Evolutionary conservation across 2,797 vertebrate species (phyloP).

Genomic region (Cuniculus paca): DNA sequence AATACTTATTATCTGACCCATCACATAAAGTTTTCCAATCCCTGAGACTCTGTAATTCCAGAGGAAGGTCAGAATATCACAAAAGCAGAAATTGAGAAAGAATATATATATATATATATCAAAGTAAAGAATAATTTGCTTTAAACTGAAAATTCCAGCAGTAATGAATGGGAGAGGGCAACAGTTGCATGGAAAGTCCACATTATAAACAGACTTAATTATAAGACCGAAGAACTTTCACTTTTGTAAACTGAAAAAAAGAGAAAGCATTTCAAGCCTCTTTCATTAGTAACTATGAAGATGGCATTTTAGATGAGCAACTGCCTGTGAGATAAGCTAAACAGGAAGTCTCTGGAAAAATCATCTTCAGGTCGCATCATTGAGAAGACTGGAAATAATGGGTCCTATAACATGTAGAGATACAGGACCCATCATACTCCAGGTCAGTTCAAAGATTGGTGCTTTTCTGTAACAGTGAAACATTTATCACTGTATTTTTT

Average conservation of each 20-base stretch:
- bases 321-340: neutral
- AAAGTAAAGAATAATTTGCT: neutral
- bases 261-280: neutral
- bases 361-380: neutral
- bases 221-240: neutral
- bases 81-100: neutral
- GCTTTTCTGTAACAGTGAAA: neutral
- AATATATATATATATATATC: neutral
- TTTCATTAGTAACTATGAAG: neutral
- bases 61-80: neutral
- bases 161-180: neutral
- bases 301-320: conserved; percentile 1
- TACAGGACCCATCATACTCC: neutral
- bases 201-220: neutral
- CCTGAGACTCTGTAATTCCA: neutral
- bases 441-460: neutral
- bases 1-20: neutral
- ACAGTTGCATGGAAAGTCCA: neutral
- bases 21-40: neutral
- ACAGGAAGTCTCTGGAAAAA: neutral
- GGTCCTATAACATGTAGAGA: neutral
- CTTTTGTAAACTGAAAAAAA: neutral
- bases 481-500: neutral
- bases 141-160: neutral
- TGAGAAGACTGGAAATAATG: neutral